Evolutionary conservation across 2,888 invertebrate genomes (phyloP), one percentile per base, ranked within the genome.

Genomic region (Blastobasis lacticolella): DNA sequence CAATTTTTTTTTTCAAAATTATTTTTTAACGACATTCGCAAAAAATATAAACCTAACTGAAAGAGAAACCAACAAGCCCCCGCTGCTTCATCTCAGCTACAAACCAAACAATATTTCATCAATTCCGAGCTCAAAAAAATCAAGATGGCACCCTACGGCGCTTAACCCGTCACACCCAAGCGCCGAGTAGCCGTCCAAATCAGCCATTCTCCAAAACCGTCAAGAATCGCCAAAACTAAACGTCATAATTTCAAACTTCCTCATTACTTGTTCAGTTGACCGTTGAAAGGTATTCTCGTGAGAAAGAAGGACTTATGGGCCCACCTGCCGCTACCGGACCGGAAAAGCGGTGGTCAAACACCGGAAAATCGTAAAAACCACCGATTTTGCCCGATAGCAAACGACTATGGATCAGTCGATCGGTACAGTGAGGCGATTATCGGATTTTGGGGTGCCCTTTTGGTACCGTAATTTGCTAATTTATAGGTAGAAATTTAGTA

Each of bases 331-430:
- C 76, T 70, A 81, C 61, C 74, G 71, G 71, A 86, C 78, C 86
- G 83, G 82, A 81, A 86, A 86, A 81, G 68, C 68, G 69, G 76
- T 78, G 79, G 61, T 73, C 84, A 81, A 86, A 81, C 78, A 81
- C 71, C 86, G 84, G 83, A 86, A 87, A 86, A 88, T 86, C 81
- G 74, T 69, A 83, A 84, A 82, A 77, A 9, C 81, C 81, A 64
- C 78, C 78, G 73, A 83, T 84, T 83, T 83, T 79, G 71, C 71
- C 72, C 75, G 71, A 76, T 78, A 77, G 74, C 75, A 80, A 77
- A 76, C 76, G 73, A 61, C 71, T 71, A 70, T 75, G 66, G 63
- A 70, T 64, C 66, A 57, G 72, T 74, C 76, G 77, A 80, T 79
- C 71, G 72, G 59, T 64, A 63, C 61, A 45, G 47, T 38, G 36